Evolutionary conservation across 1,140 invertebrate genomes (phyloP).

Genomic region (Heterodera carotae): DNA sequence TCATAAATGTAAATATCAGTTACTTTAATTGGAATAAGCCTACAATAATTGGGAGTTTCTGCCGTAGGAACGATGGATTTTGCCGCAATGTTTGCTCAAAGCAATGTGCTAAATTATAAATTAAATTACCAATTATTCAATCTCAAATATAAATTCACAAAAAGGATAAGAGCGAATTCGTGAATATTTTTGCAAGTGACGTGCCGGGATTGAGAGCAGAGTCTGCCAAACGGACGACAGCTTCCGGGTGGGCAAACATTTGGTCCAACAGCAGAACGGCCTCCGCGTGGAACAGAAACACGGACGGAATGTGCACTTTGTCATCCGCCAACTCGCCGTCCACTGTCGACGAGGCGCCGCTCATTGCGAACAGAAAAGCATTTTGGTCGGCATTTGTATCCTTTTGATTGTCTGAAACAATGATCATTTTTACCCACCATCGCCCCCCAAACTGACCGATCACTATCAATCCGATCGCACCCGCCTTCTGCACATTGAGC

Average conservation of each 20-base stretch:
- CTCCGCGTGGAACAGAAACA: constrained; percentile 85
- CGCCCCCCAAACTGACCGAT: constrained; percentile 68
- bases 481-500: constrained; percentile 76
- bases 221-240: constrained; percentile 42
- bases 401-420: constrained; percentile 75
- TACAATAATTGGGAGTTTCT: constrained; percentile 26
- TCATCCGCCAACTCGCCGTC: constrained; percentile 68
- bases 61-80: constrained; percentile 28
- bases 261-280: constrained; percentile 72
- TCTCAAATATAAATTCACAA: too few species aligned
- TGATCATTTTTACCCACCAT: neutral
- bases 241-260: constrained; percentile 25
- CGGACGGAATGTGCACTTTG: constrained; percentile 82
- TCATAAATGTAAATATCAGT: neutral
- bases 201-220: constrained; percentile 20
- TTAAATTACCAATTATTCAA: too few species aligned
- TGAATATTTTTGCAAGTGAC: neutral
- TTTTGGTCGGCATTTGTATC: constrained; percentile 75
- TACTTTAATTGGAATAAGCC: neutral
- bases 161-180: too few species aligned
- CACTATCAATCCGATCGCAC: constrained; percentile 82
- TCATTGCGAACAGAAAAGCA: constrained; percentile 90
- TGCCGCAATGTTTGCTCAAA: constrained; percentile 33
- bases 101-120: constrained; percentile 18
- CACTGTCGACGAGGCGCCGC: constrained; percentile 74